phyloP scores from a whole-genome alignment of 1,140 invertebrate genomes.

The Chlorops oryzae region DNA sequence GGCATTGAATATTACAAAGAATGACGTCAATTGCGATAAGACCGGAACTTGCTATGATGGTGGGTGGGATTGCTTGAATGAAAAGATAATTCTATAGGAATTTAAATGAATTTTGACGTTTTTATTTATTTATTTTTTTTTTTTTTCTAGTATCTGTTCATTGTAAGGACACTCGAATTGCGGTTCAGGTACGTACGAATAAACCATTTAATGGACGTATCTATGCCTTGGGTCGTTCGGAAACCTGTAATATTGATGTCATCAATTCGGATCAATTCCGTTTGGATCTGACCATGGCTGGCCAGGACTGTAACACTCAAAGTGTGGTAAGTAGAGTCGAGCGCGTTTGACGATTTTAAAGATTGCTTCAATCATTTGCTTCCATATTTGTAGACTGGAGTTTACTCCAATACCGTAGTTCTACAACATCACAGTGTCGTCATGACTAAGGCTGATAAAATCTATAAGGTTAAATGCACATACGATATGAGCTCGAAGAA shows the following conservation, averaged over 20 bases:
- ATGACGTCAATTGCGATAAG: constrained; percentile 84
- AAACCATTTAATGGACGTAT: constrained; percentile 91
- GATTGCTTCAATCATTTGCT: not conserved
- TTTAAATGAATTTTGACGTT: not conserved
- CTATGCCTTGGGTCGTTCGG: constrained; percentile 85
- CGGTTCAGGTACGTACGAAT: constrained; percentile 85
- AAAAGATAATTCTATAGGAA: not conserved
- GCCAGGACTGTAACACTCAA: constrained; percentile 90
- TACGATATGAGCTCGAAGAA: constrained; percentile 96
- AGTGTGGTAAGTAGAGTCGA: constrained; percentile 64
- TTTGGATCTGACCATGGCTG: constrained; percentile 85
- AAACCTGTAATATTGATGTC: constrained; percentile 92
- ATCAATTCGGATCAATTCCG: constrained; percentile 86
- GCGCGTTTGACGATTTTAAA: not conserved
- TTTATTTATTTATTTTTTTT: not conserved
- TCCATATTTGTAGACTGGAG: constrained; percentile 67
- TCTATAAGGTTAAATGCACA: constrained; percentile 93
- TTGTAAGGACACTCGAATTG: constrained; percentile 90
- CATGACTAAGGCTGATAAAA: constrained; percentile 94
- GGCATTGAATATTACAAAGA: constrained; percentile 62
- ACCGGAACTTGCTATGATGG: constrained; percentile 93
- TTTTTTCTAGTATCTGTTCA: constrained; percentile 71
- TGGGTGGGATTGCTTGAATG: constrained; percentile 40
- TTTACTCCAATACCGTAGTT: constrained; percentile 91
- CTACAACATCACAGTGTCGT: constrained; percentile 93